Evolutionary conservation across 2,113 vertebrate genomes (phyloP), one percentile per base, ranked within the genome.

Genomic region (Gymnobelideus leadbeateri): DNA sequence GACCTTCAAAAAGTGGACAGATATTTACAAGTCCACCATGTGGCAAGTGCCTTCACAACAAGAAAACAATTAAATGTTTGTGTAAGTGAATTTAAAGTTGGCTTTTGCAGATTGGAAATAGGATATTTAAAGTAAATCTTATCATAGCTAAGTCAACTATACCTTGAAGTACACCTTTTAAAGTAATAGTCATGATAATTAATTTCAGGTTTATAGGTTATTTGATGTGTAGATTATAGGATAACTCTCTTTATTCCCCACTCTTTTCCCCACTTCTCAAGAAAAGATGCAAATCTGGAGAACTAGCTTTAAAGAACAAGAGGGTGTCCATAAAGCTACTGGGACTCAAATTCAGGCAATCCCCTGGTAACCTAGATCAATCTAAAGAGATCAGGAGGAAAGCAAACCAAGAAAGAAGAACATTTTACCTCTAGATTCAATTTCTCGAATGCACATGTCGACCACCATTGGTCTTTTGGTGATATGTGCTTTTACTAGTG

Each of bases 371-470:
- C 91, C 46, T 50, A 95, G 92, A 96, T 91, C 92, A 92, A 95
- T 95, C 96, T 93, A 96, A 93, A 94, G 0, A 3, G 46, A 95
- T 52, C 90, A 68, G 90, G 51, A 93, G 96, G 96, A 94, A 97
- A 95, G 26, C 0, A 0, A 96, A 94, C 50, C 95, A 95, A 95
- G 97, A 96, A 98, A 94, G 9, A 98, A 95, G 8, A 0, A 49
- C 0, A 25, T 93, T 99, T 99, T 98, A 99, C 99, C 99, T 99
- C 99, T 98, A 6, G 99, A 99, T 96, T 99, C 99, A 47, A 99
- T 99, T 96, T 99, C 99, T 97, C 99, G 99, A 98, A 99, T 99
- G 98, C 99, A 99, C 99, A 99, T 99, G 98, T 99, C 99, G 31
- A 99, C 99, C 94, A 99, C 99, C 99, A 99, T 99, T 19, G 99